phyloP scores from a whole-genome alignment of 2,113 vertebrate genomes.

The Candoia aspera region DNA sequence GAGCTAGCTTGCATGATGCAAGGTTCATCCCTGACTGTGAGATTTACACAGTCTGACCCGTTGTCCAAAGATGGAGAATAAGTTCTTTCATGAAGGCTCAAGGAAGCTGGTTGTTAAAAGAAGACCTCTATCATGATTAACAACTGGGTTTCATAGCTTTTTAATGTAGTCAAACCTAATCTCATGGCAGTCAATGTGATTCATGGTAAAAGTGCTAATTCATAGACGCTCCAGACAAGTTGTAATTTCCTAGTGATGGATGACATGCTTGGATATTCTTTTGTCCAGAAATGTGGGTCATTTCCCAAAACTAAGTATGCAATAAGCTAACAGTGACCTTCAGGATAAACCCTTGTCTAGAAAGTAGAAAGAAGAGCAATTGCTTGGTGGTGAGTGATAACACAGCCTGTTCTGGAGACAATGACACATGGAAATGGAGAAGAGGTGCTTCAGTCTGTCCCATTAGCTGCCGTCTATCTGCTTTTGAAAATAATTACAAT shows the following conservation, averaged over 20 bases:
- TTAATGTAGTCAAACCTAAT: neutral
- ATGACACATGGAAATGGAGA: neutral
- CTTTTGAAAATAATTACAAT: neutral
- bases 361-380: neutral
- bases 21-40: constrained; percentile 7
- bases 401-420: neutral
- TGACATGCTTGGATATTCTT: neutral
- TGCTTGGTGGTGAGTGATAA: neutral
- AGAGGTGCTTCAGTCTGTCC: neutral
- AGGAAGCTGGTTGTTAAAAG: constrained; percentile 10
- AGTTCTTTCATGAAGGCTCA: neutral
- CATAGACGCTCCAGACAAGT: constrained; percentile 4
- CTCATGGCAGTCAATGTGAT: neutral
- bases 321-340: neutral
- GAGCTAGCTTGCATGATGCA: neutral
- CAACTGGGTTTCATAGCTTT: neutral
- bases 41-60: neutral
- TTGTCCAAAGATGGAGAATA: constrained; percentile 1
- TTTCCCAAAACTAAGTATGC: neutral
- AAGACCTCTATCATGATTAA: neutral
- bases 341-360: neutral
- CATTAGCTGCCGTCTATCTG: neutral
- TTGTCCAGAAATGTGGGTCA: neutral
- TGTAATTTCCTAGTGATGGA: neutral
- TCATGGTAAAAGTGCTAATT: constrained; percentile 6